Evolutionary conservation across 2,888 invertebrate genomes (phyloP).

Genomic region (Dioctria linearis): DNA sequence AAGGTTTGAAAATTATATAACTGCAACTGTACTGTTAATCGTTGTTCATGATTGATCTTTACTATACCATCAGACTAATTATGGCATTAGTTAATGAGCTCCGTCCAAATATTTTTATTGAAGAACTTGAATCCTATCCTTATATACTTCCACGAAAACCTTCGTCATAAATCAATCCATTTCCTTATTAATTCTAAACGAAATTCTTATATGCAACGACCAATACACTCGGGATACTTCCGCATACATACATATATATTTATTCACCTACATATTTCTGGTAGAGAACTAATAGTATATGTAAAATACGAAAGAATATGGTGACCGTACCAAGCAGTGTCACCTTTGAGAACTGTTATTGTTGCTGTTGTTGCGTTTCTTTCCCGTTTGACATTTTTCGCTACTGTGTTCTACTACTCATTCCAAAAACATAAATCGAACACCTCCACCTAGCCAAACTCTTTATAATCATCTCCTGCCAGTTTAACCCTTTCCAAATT

Average conservation of each 20-base stretch:
- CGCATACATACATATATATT: too few relatives aligned
- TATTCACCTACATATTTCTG: neutral
- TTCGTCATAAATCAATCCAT: neutral
- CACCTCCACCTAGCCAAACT: neutral
- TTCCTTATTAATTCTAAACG: neutral
- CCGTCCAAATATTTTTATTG: too few relatives aligned
- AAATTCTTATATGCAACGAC: neutral
- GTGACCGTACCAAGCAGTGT: slow-evolving; percentile 44
- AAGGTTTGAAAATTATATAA: too few relatives aligned
- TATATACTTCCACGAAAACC: neutral
- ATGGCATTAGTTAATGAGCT: too few relatives aligned
- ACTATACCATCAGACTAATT: too few relatives aligned
- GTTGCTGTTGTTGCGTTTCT: neutral
- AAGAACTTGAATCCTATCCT: too few relatives aligned
- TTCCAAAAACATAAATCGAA: neutral
- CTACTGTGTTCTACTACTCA: neutral
- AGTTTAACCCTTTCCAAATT: slow-evolving; percentile 14
- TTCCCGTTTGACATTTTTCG: slow-evolving; percentile 32
- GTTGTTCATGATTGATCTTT: too few relatives aligned
- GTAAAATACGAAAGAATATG: neutral
- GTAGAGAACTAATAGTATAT: neutral
- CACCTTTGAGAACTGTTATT: slow-evolving; percentile 29
- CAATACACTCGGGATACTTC: neutral
- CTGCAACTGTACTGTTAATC: too few relatives aligned
- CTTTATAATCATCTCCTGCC: too few relatives aligned